Evolutionary conservation across 2,113 vertebrate species (phyloP), one percentile per base, ranked within the genome.

Genomic region (Nipponia nippon): DNA sequence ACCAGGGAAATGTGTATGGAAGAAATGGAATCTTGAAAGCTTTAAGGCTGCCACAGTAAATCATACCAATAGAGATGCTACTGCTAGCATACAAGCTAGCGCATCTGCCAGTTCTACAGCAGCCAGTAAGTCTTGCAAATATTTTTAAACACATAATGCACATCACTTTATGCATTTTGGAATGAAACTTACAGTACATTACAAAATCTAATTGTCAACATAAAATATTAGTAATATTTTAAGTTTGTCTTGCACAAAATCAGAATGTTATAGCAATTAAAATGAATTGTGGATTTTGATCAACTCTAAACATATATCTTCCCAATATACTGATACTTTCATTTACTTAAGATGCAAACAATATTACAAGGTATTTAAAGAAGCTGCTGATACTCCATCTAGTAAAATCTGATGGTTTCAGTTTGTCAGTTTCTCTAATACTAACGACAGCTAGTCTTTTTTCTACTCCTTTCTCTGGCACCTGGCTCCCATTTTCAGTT

Each of bases 1-100:
- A 6, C 96, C 90, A 79, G 82, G 42, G 58, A 95, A 80, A 82
- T 82, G 40, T 49, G 26, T 92, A 59, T 97, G 95, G 97, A 94
- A 44, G 44, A 95, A 92, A 44, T 98, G 95, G 93, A 95, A 94
- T 79, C 53, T 97, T 15, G 23, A 79, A 67, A 81, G 53, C 25
- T 94, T 93, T 58, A 58, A 71, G 49, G 69, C 72, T 86, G 77
- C 56, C n/a, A 59, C 69, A 65, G 82, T 92, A 73, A 89, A 91
- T 40, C 58, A 32, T 22, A 16, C 11, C 32, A 83, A 26, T 55
- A 91, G 88, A 91, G 36, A 62, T 52, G 56, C 78, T 84, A 22
- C 85, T 82, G 65, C n/a, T 77, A 40, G 53, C 13, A n/a, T 61
- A 49, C 32, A 58, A 26, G 0, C 69, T 75, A 53, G 47, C 42